phyloP scores from a whole-genome alignment of 2,113 vertebrate species.

The Cepphus grylle region DNA sequence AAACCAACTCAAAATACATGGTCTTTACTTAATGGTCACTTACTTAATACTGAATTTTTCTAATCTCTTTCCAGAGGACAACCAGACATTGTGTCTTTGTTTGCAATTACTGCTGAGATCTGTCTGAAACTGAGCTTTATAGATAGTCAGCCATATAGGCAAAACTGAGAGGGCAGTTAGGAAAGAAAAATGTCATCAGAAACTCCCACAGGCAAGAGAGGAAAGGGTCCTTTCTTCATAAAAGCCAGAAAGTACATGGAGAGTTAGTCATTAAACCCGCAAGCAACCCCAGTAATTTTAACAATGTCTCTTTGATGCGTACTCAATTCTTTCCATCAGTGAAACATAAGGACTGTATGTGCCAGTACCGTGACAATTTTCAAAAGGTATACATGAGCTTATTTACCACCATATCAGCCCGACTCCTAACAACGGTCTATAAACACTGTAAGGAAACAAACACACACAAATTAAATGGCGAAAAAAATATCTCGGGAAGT shows the following conservation, averaged over 20 bases:
- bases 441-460: not conserved
- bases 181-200: not conserved
- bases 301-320: not conserved
- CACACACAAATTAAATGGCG: fast-evolving
- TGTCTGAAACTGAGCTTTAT: not conserved
- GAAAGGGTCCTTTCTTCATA: not conserved
- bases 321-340: not conserved
- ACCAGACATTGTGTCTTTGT: not conserved
- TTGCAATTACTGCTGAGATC: not conserved
- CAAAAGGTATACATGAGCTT: not conserved
- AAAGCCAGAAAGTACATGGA: not conserved
- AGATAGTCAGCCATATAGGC: not conserved
- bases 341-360: not conserved
- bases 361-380: not conserved
- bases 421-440: not conserved
- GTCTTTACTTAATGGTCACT: not conserved
- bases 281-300: not conserved
- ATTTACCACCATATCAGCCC: not conserved
- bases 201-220: not conserved
- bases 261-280: not conserved
- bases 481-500: not conserved
- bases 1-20: not conserved
- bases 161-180: not conserved
- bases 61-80: not conserved
- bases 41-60: not conserved